phyloP scores from a whole-genome alignment of 1,140 invertebrate genomes.

The Rhyacophila brunnea region DNA sequence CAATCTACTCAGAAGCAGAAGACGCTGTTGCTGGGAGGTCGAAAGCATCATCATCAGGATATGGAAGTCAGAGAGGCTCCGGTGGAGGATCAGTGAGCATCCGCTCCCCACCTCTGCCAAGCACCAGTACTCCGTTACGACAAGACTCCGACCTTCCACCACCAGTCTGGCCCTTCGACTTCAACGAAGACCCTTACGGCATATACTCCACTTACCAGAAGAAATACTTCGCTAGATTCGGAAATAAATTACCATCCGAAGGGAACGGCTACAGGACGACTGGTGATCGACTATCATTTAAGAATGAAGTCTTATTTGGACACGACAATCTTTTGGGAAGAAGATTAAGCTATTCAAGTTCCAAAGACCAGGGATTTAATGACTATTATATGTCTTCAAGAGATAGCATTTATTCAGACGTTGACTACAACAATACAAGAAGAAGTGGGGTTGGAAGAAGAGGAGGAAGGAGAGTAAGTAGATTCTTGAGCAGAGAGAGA shows the following conservation, averaged over 20 bases:
- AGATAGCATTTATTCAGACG: no score
- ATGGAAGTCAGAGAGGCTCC: conserved; percentile 32
- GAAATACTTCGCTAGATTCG: not conserved
- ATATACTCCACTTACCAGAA: conserved; percentile 26
- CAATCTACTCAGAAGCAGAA: conserved; percentile 33
- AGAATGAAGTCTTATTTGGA: no score
- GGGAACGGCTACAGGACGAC: not conserved
- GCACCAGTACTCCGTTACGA: not conserved
- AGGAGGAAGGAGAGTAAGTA: no score
- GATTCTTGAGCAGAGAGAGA: no score
- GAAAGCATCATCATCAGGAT: conserved; percentile 33
- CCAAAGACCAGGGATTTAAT: no score
- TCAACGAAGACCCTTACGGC: conserved; percentile 28
- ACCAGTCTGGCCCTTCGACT: conserved; percentile 19
- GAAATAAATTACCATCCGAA: not conserved
- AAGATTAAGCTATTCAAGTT: no score
- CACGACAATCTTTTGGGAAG: no score
- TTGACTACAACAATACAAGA: no score
- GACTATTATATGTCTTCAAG: no score
- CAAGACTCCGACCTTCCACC: not conserved
- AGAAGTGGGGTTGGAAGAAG: no score
- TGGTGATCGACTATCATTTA: no score
- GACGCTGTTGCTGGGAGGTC: conserved; percentile 31
- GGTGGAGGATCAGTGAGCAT: conserved; percentile 28
- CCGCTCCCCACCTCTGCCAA: conserved; percentile 9